Conservation (phyloP, 2,888 invertebrate species). For the Mesodorylaimus sp. region DNA sequence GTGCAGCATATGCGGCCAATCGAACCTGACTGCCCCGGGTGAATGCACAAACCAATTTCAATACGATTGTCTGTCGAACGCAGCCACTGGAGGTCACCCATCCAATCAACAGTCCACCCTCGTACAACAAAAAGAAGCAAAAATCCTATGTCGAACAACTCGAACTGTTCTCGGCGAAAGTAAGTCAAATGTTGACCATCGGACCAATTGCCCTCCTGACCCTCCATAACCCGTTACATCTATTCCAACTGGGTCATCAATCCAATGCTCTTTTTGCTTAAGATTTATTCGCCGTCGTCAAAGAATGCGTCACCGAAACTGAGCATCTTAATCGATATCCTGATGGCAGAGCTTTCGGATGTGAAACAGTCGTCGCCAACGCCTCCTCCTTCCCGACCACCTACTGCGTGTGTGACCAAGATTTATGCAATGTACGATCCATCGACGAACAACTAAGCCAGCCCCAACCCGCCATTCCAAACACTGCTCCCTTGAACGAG, state of each 20-base stretch:
- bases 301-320: conserved; percentile 23
- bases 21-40: conserved; percentile 19
- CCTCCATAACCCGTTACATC: no score
- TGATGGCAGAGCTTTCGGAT: background rate
- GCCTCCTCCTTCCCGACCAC: background rate
- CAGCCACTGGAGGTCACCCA: conserved; percentile 5
- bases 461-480: no score
- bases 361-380: background rate
- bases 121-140: conserved; percentile 15
- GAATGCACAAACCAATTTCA: conserved; percentile 20
- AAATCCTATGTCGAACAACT: conserved; percentile 22
- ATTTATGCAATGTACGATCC: conserved; percentile 7
- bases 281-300: conserved; percentile 23
- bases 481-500: no score
- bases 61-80: conserved; percentile 18
- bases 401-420: conserved; percentile 8
- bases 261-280: conserved; percentile 7
- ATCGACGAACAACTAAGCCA: conserved; percentile 3
- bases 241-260: no score
- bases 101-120: no score
- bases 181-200: no score
- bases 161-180: conserved; percentile 8
- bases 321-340: conserved; percentile 1
- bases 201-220: no score
- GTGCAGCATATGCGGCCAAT: conserved; percentile 21